A percentile compares a stretch with the other conserved stretches of the same genome.
Conservation (phyloP, 2,797 vertebrate genomes). For the Pelodytes ibericus region DNA sequence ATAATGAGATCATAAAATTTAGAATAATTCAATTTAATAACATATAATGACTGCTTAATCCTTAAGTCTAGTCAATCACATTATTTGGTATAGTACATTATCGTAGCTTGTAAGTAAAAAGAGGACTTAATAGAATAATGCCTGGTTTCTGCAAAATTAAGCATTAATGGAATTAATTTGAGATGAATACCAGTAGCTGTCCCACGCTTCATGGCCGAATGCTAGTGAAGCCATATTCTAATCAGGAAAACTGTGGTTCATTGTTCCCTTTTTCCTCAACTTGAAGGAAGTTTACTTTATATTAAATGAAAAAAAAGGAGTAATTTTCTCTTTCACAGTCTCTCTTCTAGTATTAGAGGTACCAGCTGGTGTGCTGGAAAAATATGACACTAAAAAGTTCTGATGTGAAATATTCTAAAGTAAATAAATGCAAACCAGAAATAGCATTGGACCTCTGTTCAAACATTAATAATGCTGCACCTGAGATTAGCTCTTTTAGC, state of each 20-base stretch:
- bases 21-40: conserved; percentile 42
- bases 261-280: background rate
- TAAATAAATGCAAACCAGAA: conserved; percentile 20
- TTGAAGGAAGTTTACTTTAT: background rate
- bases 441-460: conserved; percentile 23
- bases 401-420: conserved; percentile 9
- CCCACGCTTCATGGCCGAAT: background rate
- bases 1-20: conserved; percentile 45
- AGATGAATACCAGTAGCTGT: background rate
- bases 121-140: conserved; percentile 5
- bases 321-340: background rate
- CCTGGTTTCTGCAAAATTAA: background rate
- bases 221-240: background rate
- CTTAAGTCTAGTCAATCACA: conserved; percentile 29
- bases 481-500: too few relatives aligned
- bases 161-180: background rate
- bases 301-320: conserved; percentile 10
- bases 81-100: conserved; percentile 22
- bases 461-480: conserved; percentile 18
- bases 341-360: conserved; percentile 1
- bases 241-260: background rate
- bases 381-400: conserved; percentile 32
- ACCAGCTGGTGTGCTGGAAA: conserved; percentile 35
- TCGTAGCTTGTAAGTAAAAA: conserved; percentile 25
- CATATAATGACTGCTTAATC: conserved; percentile 42